Conservation (phyloP, 2,888 invertebrate genomes). For the Altica lythri region DNA sequence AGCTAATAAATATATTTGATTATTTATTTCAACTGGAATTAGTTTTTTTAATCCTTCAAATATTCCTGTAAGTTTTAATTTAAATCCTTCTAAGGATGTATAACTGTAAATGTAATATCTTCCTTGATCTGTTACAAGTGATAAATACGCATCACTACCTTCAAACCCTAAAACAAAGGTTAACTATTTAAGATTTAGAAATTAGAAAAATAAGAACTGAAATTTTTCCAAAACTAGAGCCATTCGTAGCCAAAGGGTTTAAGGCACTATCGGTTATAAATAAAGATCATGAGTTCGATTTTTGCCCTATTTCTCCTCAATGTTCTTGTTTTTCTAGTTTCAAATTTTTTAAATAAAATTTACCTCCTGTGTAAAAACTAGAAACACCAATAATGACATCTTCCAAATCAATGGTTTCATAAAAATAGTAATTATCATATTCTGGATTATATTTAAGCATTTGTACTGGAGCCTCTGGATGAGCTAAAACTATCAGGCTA, state of each 20-base stretch:
- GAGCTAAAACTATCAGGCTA: constrained; percentile 50
- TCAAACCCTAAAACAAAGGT: constrained; percentile 49
- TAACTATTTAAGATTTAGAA: too few relatives aligned
- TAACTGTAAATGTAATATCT: constrained; percentile 51
- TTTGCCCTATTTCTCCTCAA: too few relatives aligned
- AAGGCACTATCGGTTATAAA: too few relatives aligned
- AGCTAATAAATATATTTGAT: constrained; percentile 49
- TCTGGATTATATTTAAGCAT: constrained; percentile 50
- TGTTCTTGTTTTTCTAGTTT: too few relatives aligned
- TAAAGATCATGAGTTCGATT: too few relatives aligned
- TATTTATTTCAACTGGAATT: constrained; percentile 48
- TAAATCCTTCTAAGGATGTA: constrained; percentile 51
- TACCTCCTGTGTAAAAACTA: constrained; percentile 51
- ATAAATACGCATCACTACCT: constrained; percentile 50
- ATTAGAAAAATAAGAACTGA: neutral
- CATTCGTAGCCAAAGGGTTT: too few relatives aligned
- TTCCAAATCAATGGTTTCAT: constrained; percentile 49
- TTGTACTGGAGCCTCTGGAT: constrained; percentile 45
- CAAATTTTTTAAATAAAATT: too few relatives aligned
- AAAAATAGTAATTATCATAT: constrained; percentile 50
- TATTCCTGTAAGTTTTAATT: constrained; percentile 47
- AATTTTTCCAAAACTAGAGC: too few relatives aligned
- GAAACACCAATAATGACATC: constrained; percentile 47
- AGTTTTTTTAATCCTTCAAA: constrained; percentile 50
- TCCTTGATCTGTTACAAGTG: constrained; percentile 46